These are phyloP conservation scores for Miichthys miiuy DNA, from an alignment of 2,797 vertebrate genomes.

Conservation along the genomic window DNA sequence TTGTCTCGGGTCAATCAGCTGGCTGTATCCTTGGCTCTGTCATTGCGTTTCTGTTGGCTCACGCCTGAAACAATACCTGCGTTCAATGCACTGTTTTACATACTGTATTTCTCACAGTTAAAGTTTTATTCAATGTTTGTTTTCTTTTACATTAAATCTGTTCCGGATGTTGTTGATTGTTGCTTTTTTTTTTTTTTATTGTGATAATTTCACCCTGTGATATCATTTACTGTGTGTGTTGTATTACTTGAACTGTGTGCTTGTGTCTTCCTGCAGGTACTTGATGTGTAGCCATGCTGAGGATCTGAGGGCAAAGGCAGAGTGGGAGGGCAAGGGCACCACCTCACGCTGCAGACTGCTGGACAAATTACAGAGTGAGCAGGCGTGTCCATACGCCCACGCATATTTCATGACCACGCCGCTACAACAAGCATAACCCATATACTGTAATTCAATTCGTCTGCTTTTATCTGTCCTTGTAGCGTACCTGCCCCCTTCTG, in stretches of 20 bases:
- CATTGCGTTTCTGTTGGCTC: background rate
- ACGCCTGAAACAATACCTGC: background rate
- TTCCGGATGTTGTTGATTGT: background rate
- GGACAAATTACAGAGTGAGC: slow-evolving; percentile 98
- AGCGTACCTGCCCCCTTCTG: slow-evolving; percentile 98
- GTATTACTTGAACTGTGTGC: slow-evolving; percentile 14
- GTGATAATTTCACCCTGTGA: background rate
- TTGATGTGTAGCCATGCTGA: slow-evolving; percentile 99
- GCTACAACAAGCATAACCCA: background rate
- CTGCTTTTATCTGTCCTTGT: slow-evolving; percentile 29
- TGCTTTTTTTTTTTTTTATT: background rate
- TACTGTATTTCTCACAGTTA: background rate
- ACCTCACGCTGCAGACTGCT: slow-evolving; percentile 95
- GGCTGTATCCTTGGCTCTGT: slow-evolving; percentile 1
- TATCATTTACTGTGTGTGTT: background rate
- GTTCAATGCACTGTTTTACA: background rate
- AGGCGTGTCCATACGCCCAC: background rate
- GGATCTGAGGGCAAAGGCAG: slow-evolving; percentile 96
- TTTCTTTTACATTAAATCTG: background rate
- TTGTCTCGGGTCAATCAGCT: slow-evolving; percentile 1
- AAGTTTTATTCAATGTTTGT: background rate
- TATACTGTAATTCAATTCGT: slow-evolving; percentile 1
- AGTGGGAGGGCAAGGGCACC: slow-evolving; percentile 98
- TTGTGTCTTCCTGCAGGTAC: slow-evolving; percentile 86
- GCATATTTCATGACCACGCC: background rate